Conservation (phyloP, 2,797 vertebrate species). For the Sebastes goodei region DNA sequence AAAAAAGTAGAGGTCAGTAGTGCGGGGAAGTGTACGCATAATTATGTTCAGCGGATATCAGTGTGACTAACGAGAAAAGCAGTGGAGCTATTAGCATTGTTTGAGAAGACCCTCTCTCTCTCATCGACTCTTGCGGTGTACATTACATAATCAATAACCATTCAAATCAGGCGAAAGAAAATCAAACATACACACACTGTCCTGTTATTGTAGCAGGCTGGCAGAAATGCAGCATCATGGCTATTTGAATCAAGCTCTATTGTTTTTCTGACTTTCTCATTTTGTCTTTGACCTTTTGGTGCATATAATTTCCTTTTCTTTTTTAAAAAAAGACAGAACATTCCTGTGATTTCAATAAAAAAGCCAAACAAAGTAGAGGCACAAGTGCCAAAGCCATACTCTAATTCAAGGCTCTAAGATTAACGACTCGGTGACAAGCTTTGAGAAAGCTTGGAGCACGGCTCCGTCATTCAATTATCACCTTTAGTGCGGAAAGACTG, state of each 20-base stretch:
- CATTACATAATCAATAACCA: slow-evolving; percentile 38
- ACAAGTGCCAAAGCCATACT: neutral
- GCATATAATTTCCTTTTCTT: neutral
- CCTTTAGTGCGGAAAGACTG: slow-evolving; percentile 48
- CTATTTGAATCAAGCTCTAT: neutral
- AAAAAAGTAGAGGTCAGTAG: slow-evolving; percentile 26
- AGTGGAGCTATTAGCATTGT: neutral
- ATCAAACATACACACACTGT: slow-evolving; percentile 13
- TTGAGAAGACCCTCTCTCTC: neutral
- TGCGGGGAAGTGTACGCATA: neutral
- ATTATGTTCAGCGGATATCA: neutral
- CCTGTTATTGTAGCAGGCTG: slow-evolving; percentile 3
- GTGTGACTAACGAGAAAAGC: slow-evolving; percentile 12
- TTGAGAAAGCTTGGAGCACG: slow-evolving; percentile 18
- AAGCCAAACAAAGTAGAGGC: neutral
- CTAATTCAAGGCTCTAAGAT: slow-evolving; percentile 12
- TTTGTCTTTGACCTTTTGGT: neutral
- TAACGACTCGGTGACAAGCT: slow-evolving; percentile 29
- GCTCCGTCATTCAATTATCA: slow-evolving; percentile 48
- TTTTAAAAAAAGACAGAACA: neutral
- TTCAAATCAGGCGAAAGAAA: slow-evolving; percentile 27
- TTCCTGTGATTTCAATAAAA: neutral
- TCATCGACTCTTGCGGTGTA: neutral
- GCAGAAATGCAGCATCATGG: neutral
- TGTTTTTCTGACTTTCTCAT: neutral